Percentiles rank a stretch among this genome's conserved stretches.
phyloP scores from a whole-genome alignment of 2,888 invertebrate genomes.

The Rotaria macrura region DNA sequence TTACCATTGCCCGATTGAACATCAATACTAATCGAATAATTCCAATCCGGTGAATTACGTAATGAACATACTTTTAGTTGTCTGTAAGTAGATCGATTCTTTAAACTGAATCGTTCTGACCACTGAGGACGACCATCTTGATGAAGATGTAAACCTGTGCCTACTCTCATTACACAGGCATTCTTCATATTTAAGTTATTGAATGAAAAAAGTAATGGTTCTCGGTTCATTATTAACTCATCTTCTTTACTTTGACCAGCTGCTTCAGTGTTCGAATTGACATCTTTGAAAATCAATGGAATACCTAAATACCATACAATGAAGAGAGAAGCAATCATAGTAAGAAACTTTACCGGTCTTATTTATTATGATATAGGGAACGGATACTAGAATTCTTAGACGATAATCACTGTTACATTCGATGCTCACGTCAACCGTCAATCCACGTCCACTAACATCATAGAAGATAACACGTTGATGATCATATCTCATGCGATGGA shows the following conservation, averaged over 20 bases:
- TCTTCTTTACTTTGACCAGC: slow-evolving; percentile 83
- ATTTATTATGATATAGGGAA: neutral
- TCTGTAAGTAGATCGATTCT: slow-evolving; percentile 63
- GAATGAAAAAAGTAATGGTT: slow-evolving; percentile 83
- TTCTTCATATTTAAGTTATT: slow-evolving; percentile 71
- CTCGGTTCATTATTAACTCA: slow-evolving; percentile 79
- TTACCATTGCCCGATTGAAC: slow-evolving; percentile 75
- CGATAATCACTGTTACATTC: neutral
- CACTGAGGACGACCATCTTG: neutral
- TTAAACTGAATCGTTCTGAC: slow-evolving; percentile 76
- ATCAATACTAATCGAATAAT: slow-evolving; percentile 76
- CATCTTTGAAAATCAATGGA: slow-evolving; percentile 85
- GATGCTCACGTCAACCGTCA: neutral
- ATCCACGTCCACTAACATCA: neutral
- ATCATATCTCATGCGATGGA: neutral
- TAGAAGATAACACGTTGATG: neutral
- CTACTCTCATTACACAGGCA: slow-evolving; percentile 29
- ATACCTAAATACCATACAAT: slow-evolving; percentile 64
- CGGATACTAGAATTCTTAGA: neutral
- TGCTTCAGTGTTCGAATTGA: slow-evolving; percentile 52
- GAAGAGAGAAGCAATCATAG: no score
- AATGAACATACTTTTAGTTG: slow-evolving; percentile 51
- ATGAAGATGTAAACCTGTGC: slow-evolving; percentile 1
- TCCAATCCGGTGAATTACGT: slow-evolving; percentile 28
- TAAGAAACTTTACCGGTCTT: neutral